These are phyloP conservation scores for Silvanus unidentatus DNA, from an alignment of 2,888 invertebrate species.

Conservation along the genomic window DNA sequence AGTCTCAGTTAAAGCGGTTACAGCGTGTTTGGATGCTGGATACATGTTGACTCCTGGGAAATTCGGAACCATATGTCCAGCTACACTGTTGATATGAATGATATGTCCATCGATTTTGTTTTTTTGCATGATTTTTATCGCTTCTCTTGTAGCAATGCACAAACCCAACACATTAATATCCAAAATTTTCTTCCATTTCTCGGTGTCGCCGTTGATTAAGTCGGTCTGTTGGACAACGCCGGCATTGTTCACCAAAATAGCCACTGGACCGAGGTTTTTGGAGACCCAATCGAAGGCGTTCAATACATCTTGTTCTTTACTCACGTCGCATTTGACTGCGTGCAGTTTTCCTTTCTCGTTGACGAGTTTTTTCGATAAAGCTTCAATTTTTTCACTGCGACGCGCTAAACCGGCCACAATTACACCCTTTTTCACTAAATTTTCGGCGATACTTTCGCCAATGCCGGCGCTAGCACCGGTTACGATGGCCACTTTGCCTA, in stretches of 20 bases:
- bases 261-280: slow-evolving; percentile 7
- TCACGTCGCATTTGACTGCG: slow-evolving; percentile 5
- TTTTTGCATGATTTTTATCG: too few species aligned
- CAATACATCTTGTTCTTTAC: slow-evolving; percentile 7
- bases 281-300: slow-evolving; percentile 8
- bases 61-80: too few species aligned
- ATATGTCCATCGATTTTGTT: too few species aligned
- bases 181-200: not conserved
- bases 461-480: slow-evolving; percentile 61
- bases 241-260: slow-evolving; percentile 6
- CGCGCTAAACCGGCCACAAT: slow-evolving; percentile 26
- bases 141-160: too few species aligned
- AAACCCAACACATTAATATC: too few species aligned
- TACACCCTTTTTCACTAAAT: not conserved
- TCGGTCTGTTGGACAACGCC: not conserved
- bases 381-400: too few species aligned
- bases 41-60: too few species aligned
- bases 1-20: too few species aligned
- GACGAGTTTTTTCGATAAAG: too few species aligned
- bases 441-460: slow-evolving; percentile 47
- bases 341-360: slow-evolving; percentile 23
- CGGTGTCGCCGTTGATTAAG: not conserved
- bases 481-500: slow-evolving; percentile 55
- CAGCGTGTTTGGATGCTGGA: too few species aligned
- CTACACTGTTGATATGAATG: too few species aligned